Evolutionary conservation across 2,888 invertebrate genomes (phyloP), one percentile per base, ranked within the genome.

Genomic region (Acanthopleura granulata): DNA sequence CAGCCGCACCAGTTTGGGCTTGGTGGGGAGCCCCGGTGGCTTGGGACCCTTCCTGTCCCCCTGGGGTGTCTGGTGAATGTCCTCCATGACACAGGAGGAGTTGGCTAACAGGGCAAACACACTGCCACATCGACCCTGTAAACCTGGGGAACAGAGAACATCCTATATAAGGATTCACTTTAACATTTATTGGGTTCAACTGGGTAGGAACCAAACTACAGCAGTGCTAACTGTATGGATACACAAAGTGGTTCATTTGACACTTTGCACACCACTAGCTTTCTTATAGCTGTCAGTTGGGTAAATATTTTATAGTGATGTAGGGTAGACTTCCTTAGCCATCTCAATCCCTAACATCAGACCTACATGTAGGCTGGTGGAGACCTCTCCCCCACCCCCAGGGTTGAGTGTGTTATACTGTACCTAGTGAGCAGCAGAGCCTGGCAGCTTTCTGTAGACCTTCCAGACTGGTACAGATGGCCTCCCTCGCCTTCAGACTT

Each of bases 361-460:
- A n/a, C n/a, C n/a, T n/a, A n/a, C n/a, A n/a, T n/a, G n/a, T n/a
- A n/a, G n/a, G n/a, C n/a, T n/a, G n/a, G n/a, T n/a, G n/a, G n/a
- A n/a, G n/a, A n/a, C n/a, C n/a, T n/a, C n/a, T n/a, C n/a, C n/a
- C n/a, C n/a, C n/a, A n/a, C n/a, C n/a, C n/a, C n/a, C n/a, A n/a
- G n/a, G n/a, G n/a, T n/a, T n/a, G n/a, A n/a, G n/a, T n/a, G n/a
- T n/a, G n/a, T n/a, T n/a, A n/a, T n/a, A n/a, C 86, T 82, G 40
- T 81, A 93, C 93, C 96, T 77, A 97, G 91, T 1, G 94, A 94
- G 88, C 97, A 97, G 90, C 97, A 96, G 73, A 98, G 93, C 83
- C 95, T 94, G 22, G 97, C 97, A 27, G 97, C 97, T 93, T 94
- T 95, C 89, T 97, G 97, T 30, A 98, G 91, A 22, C 97, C 97